A percentile compares a stretch with the other conserved stretches of the same genome.
Evolutionary conservation across 1,140 invertebrate species (phyloP).

Genomic region (Lamellibrachia luymesi): DNA sequence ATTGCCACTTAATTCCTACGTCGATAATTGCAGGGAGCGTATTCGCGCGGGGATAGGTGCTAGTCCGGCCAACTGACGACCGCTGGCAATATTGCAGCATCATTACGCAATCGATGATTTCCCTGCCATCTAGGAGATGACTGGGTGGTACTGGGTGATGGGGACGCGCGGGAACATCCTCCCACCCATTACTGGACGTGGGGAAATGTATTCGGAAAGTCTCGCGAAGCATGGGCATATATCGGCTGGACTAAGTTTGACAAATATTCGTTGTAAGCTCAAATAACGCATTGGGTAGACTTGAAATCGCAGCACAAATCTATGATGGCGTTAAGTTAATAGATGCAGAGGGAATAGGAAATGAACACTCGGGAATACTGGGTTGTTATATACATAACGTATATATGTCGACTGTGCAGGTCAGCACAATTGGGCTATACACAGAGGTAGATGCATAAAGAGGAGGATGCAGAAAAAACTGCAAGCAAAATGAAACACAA

Average conservation of each 20-base stretch:
- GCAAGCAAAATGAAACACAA: no score
- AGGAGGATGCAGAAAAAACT: neutral
- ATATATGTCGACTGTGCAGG: neutral
- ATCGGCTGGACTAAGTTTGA: neutral
- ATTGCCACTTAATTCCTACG: constrained; percentile 4
- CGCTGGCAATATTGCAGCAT: neutral
- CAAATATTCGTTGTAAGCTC: neutral
- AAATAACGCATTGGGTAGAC: neutral
- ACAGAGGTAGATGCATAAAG: neutral
- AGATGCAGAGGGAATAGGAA: no score
- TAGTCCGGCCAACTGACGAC: neutral
- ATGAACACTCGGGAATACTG: neutral
- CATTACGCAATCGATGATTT: neutral
- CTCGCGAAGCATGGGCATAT: neutral
- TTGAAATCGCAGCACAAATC: neutral
- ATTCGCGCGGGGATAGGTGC: neutral
- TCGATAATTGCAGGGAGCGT: neutral
- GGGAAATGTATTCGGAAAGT: no score
- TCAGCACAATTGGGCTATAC: neutral
- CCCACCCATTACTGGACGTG: neutral
- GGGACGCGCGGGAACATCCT: neutral
- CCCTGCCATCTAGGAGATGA: neutral
- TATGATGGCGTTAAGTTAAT: no score
- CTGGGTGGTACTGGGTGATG: neutral
- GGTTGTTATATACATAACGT: neutral